Conservation (phyloP, 2,113 vertebrate genomes). For the Rhipidura dahli region DNA sequence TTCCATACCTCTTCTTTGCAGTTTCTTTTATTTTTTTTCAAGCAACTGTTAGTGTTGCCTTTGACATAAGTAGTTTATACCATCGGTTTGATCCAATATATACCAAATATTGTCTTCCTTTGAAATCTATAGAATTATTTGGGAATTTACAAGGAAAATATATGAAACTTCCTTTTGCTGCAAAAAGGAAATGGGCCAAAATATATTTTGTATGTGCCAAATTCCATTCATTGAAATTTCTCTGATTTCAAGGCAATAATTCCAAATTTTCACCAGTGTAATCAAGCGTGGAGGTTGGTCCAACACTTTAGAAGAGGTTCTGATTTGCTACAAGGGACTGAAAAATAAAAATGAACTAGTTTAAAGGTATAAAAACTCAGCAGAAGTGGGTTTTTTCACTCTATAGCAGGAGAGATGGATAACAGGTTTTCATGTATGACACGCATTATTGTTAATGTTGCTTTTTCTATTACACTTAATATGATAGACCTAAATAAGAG, state of each 20-base stretch:
- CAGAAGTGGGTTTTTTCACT: neutral
- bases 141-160: neutral
- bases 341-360: neutral
- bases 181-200: neutral
- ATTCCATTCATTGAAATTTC: neutral
- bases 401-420: neutral
- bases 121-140: neutral
- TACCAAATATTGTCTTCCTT: neutral
- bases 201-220: neutral
- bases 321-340: neutral
- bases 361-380: neutral
- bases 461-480: neutral
- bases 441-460: neutral
- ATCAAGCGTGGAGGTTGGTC: neutral
- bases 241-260: neutral
- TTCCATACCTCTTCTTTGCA: neutral
- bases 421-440: neutral
- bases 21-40: neutral
- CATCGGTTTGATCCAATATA: neutral
- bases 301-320: neutral
- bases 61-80: neutral
- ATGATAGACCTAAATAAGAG: neutral
- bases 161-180: neutral
- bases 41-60: neutral
- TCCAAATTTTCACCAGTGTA: neutral